phyloP scores from a whole-genome alignment of 2,888 invertebrate genomes.

The Lepidochrysops patricia region DNA sequence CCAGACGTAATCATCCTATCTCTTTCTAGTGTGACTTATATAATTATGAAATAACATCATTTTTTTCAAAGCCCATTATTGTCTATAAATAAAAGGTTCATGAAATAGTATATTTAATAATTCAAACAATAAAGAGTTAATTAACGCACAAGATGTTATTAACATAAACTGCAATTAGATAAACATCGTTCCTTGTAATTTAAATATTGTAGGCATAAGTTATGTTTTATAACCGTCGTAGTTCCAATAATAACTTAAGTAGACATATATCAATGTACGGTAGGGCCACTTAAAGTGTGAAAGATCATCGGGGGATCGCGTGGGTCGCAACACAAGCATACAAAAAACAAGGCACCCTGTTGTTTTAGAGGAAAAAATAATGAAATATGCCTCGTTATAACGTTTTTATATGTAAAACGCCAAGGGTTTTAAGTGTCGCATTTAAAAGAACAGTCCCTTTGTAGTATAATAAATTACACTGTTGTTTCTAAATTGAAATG shows the following conservation, averaged over 20 bases:
- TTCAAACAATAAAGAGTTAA: neutral
- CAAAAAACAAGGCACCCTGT: conserved; percentile 69
- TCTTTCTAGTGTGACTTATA: no score
- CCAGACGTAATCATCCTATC: no score
- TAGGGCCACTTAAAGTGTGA: conserved; percentile 68
- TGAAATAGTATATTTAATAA: neutral
- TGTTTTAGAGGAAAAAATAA: conserved; percentile 67
- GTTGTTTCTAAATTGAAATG: conserved; percentile 29
- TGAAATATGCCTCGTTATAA: conserved; percentile 65
- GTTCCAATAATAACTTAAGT: conserved; percentile 50
- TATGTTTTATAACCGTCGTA: conserved; percentile 27
- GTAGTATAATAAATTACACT: conserved; percentile 35
- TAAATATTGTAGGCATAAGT: conserved; percentile 15
- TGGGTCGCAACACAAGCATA: conserved; percentile 52
- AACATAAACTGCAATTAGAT: neutral
- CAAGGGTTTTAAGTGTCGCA: conserved; percentile 54
- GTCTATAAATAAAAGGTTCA: no score
- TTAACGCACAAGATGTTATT: neutral
- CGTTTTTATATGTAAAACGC: conserved; percentile 57
- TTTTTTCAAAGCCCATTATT: no score
- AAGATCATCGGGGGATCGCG: conserved; percentile 53
- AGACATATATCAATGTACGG: conserved; percentile 53
- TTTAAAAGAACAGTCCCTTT: conserved; percentile 51
- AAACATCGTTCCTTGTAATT: conserved; percentile 16
- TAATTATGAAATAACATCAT: no score